Evolutionary conservation across 2,113 vertebrate genomes (phyloP), one percentile per base, ranked within the genome.

Genomic region (Neolamprologus longior): DNA sequence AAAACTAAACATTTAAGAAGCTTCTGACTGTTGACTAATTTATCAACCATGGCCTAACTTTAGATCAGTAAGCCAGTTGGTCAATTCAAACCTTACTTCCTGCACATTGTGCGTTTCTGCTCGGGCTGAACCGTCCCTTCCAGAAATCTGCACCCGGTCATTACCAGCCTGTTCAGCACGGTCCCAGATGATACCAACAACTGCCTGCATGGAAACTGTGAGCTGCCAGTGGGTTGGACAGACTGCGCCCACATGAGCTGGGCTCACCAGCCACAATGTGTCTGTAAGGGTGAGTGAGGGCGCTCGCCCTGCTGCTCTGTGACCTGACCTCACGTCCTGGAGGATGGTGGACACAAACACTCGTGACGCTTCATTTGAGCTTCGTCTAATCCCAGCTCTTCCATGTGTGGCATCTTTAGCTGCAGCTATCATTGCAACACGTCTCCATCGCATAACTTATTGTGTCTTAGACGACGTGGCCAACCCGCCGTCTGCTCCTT

Each of bases 121-220:
- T 26, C 47, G 1, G 17, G 63, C 24, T 1, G 35, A 8, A 7
- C 2, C 33, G 8, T 53, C 10, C 9, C 45, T 40, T 90, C 7
- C 50, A 55, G 68, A 83, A 52, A 76, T 47, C n/a, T 78, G 53
- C 57, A 89, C 42, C 89, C 89, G 9, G 90, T 89, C 83, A 91
- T 93, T 90, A 91, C 24, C 26, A 84, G 92, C 35, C 80, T 28
- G 55, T 80, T 37, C 52, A 66, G 80, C 57, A 2, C 54, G 3
- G 47, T 28, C 71, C 55, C 71, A 50, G 83, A 33, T 81, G 53
- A 26, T 35, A 42, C 68, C 15, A 92, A 83, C 54, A 35, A 47
- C 52, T 26, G 57, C 71, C 80, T 87, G 15, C n/a, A 79, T 83
- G 90, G 88, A 93, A 92, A 94, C 40, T 87, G 81, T 90, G 89